phyloP scores from a whole-genome alignment of 1,140 invertebrate genomes.

The Sitophilus oryzae region DNA sequence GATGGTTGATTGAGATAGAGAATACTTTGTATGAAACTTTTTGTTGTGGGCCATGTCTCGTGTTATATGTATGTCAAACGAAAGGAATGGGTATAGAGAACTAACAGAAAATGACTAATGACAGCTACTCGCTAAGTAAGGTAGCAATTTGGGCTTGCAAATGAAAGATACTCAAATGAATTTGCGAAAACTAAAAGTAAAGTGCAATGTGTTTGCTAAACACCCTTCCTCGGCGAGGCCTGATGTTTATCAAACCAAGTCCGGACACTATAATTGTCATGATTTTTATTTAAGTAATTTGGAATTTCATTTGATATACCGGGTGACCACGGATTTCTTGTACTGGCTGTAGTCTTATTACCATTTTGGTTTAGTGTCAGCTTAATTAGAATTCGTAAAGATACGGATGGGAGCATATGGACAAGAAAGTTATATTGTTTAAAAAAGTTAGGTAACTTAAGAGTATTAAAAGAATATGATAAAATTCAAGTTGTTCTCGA shows the following conservation, averaged over 20 bases:
- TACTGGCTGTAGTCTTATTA: too few species aligned
- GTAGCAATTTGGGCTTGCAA: conserved; percentile 14
- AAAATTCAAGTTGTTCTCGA: too few species aligned
- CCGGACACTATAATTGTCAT: conserved; percentile 46
- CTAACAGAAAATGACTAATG: conserved; percentile 12
- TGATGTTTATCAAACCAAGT: conserved; percentile 35
- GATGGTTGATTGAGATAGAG: not conserved
- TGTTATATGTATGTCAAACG: conserved; percentile 17
- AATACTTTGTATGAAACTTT: too few species aligned
- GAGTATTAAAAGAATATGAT: too few species aligned
- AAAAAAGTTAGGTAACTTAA: too few species aligned
- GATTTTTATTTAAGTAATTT: conserved; percentile 38
- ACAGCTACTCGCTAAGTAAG: conserved; percentile 7
- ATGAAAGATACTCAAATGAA: conserved; percentile 19
- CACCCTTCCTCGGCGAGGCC: conserved; percentile 13
- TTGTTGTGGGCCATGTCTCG: conserved; percentile 15
- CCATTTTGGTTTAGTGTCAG: too few species aligned
- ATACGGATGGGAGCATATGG: too few species aligned
- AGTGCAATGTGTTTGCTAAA: conserved; percentile 29
- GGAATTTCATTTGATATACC: conserved; percentile 6
- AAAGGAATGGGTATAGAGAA: conserved; percentile 8
- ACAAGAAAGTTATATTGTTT: too few species aligned
- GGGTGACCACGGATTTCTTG: too few species aligned
- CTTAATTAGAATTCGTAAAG: too few species aligned
- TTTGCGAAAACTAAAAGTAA: conserved; percentile 27